Percentiles rank a stretch among this genome's conserved stretches.
phyloP scores from a whole-genome alignment of 2,113 vertebrate genomes.

The Burhinus bistriatus region DNA sequence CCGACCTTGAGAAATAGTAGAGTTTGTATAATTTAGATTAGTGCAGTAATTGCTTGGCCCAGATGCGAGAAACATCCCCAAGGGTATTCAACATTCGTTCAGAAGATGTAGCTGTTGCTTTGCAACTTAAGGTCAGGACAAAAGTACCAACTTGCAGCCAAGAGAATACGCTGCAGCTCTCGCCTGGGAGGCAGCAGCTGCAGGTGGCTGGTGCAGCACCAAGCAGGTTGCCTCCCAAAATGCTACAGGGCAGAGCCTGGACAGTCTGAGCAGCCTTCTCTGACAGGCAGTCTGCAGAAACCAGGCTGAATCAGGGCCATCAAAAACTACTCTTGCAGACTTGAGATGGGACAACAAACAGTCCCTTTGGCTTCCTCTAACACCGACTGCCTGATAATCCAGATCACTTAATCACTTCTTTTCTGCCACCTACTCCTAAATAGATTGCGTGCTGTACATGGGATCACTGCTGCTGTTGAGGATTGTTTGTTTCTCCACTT shows the following conservation, averaged over 20 bases:
- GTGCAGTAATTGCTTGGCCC: constrained; percentile 53
- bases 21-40: constrained; percentile 61
- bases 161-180: neutral
- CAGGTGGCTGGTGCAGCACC: neutral
- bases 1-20: constrained; percentile 53
- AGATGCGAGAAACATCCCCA: constrained; percentile 15
- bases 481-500: neutral
- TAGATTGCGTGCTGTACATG: neutral
- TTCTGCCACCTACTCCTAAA: neutral
- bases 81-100: constrained; percentile 6
- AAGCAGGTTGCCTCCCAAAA: neutral
- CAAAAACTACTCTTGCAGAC: neutral
- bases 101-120: neutral
- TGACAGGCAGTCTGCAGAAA: neutral
- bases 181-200: neutral
- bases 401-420: neutral
- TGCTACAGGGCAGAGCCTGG: neutral
- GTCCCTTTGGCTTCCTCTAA: neutral
- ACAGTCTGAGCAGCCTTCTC: neutral
- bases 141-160: neutral
- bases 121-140: constrained; percentile 5
- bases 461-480: neutral
- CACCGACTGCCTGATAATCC: neutral
- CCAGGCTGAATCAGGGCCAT: neutral
- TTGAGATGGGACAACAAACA: neutral